These are phyloP conservation scores for Gobio gobio DNA, from an alignment of 2,113 vertebrate species.

Conservation along the genomic window DNA sequence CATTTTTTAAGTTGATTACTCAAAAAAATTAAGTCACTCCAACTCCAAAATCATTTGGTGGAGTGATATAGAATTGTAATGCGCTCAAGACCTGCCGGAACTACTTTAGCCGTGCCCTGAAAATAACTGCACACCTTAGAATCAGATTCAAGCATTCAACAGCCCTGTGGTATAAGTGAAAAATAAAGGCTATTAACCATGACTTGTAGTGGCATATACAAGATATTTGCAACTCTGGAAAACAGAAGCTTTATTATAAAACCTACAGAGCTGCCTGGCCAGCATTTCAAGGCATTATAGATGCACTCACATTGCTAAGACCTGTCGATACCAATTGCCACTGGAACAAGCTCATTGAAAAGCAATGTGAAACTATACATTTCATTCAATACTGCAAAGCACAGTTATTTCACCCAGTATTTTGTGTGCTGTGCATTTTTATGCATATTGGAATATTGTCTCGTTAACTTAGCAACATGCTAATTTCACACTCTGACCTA, in stretches of 20 bases:
- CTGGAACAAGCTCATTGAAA: not conserved
- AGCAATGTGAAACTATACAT: not conserved
- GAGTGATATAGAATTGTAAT: too few species aligned
- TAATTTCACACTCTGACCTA: not conserved
- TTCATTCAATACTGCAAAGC: not conserved
- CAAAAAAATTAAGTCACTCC: too few species aligned
- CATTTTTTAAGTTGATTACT: too few species aligned
- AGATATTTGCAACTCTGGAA: too few species aligned
- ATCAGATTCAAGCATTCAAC: too few species aligned
- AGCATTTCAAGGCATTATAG: not conserved
- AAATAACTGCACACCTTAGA: too few species aligned
- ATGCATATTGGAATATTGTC: not conserved
- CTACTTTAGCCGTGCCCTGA: too few species aligned
- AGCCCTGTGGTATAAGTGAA: not conserved
- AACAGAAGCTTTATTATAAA: not conserved
- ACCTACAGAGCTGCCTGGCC: not conserved
- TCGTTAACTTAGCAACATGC: not conserved
- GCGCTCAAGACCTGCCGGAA: too few species aligned
- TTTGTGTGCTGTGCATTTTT: not conserved
- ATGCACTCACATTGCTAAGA: not conserved
- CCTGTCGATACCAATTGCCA: not conserved
- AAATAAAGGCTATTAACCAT: not conserved
- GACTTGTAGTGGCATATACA: not conserved
- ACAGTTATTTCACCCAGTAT: not conserved
- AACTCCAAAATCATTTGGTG: too few species aligned